phyloP scores from a whole-genome alignment of 2,113 vertebrate species.

The Orcinus orca region DNA sequence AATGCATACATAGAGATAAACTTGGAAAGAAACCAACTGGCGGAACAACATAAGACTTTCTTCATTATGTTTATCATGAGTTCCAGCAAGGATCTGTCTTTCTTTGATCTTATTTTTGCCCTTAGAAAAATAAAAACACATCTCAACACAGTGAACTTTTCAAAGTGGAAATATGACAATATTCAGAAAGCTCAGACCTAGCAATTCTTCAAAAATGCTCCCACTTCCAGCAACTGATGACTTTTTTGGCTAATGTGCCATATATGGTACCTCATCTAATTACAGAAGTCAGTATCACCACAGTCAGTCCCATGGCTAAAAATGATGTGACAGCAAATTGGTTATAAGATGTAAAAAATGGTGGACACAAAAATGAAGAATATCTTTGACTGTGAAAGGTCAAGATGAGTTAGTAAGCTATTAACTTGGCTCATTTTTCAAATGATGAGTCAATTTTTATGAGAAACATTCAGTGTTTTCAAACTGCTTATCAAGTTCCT shows the following conservation, averaged over 20 bases:
- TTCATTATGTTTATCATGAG: neutral
- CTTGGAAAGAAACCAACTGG: neutral
- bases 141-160: neutral
- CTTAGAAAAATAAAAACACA: neutral
- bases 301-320: neutral
- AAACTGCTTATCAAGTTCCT: slow-evolving; percentile 4
- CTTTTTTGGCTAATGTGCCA: neutral
- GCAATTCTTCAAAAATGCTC: neutral
- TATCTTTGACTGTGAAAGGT: slow-evolving; percentile 3
- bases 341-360: neutral
- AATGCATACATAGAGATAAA: neutral
- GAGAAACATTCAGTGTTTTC: slow-evolving; percentile 26
- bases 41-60: neutral
- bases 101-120: slow-evolving; percentile 6
- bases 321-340: neutral
- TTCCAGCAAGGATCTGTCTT: neutral
- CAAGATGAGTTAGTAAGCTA: slow-evolving; percentile 40
- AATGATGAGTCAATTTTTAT: slow-evolving; percentile 9
- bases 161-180: neutral
- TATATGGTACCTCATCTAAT: neutral
- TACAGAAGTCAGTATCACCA: neutral
- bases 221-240: neutral
- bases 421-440: slow-evolving; percentile 42
- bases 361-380: neutral
- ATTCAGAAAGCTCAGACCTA: neutral